Percentiles rank a stretch among this genome's conserved stretches.
Evolutionary conservation across 2,113 vertebrate species (phyloP).

Genomic region (Ammospiza nelsoni): DNA sequence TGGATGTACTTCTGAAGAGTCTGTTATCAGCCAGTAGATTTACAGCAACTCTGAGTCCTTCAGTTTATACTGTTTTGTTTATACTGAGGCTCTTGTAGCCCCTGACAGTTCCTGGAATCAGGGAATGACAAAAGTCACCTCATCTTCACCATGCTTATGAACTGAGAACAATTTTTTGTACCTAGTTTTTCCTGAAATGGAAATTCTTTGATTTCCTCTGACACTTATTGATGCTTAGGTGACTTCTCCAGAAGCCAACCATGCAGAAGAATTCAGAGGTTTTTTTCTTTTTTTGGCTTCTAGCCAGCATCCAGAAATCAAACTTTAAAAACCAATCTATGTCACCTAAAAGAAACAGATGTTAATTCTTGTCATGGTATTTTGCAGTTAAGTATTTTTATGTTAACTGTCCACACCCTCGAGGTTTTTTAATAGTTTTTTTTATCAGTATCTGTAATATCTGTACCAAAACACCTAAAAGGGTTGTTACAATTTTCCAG

Average conservation of each 20-base stretch:
- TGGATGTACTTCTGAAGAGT: background rate
- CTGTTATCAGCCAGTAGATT: background rate
- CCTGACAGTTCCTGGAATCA: background rate
- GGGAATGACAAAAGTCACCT: background rate
- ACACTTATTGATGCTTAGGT: constrained; percentile 72
- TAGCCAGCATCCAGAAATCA: constrained; percentile 37
- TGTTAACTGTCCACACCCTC: constrained; percentile 31
- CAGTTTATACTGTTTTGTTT: background rate
- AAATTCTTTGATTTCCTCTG: constrained; percentile 36
- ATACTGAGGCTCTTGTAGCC: background rate
- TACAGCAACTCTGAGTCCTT: background rate
- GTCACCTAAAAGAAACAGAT: background rate
- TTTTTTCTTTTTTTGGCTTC: constrained; percentile 37
- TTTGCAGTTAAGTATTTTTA: constrained; percentile 45
- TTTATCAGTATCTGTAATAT: constrained; percentile 53
- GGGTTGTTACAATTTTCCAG: constrained; percentile 63
- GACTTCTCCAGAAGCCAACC: constrained; percentile 73
- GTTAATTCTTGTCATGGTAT: constrained; percentile 35
- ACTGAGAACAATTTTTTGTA: background rate
- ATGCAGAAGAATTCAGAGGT: constrained; percentile 5
- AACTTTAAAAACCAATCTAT: background rate
- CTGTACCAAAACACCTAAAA: constrained; percentile 54
- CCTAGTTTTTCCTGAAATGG: background rate
- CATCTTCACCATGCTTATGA: background rate
- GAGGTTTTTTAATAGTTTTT: background rate